Percentiles rank a stretch among this genome's conserved stretches.
Evolutionary conservation across 2,797 vertebrate genomes (phyloP).

Genomic region (Hirundo rustica): DNA sequence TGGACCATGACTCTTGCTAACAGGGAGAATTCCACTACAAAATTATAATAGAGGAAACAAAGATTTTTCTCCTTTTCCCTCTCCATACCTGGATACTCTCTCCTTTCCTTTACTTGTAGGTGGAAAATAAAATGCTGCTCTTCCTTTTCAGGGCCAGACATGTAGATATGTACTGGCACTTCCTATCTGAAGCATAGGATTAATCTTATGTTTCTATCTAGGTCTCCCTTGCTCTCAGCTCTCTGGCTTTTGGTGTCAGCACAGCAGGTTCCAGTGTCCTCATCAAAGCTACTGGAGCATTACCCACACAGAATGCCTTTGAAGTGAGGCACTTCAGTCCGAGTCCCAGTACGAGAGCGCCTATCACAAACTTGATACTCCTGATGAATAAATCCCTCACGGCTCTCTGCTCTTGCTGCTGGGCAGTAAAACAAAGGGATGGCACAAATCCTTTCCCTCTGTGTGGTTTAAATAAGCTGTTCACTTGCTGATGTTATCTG

Average conservation of each 20-base stretch:
- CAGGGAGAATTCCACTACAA: not conserved
- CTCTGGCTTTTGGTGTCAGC: not conserved
- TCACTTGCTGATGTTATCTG: not conserved
- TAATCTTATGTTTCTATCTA: not conserved
- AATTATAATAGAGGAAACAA: not conserved
- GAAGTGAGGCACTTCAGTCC: not conserved
- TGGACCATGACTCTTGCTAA: not conserved
- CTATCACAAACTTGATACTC: not conserved
- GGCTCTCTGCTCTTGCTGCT: accelerated
- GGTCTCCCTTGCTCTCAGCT: not conserved
- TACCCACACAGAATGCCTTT: not conserved
- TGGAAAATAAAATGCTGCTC: not conserved
- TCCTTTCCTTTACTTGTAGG: not conserved
- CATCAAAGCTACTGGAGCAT: not conserved
- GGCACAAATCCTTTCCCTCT: not conserved
- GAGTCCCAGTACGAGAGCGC: accelerated
- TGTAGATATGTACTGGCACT: not conserved
- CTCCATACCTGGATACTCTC: not conserved
- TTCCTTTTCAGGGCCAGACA: not conserved
- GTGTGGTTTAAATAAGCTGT: not conserved
- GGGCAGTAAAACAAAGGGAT: not conserved
- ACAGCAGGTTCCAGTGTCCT: not conserved
- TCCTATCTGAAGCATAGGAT: not conserved
- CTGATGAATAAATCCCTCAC: accelerated
- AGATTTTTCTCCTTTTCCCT: not conserved